Evolutionary conservation across 23 tunicate genomes (phyloP).

Genomic region (Trididemnum miniatum): DNA sequence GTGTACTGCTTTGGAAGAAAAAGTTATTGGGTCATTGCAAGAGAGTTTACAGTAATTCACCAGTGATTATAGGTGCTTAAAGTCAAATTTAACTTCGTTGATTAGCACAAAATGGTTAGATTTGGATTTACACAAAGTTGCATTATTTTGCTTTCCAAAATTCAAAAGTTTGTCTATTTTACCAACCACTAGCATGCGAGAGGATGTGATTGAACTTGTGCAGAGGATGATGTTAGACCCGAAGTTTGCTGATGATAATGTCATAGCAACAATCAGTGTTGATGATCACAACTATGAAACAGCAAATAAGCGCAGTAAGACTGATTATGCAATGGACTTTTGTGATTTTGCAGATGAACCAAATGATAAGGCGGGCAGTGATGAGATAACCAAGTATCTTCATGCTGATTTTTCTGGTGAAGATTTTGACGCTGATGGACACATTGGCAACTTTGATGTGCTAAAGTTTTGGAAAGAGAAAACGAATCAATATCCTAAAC

Average conservation of each 20-base stretch:
- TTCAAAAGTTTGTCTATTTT: constrained; percentile 19
- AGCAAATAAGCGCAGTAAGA: not conserved
- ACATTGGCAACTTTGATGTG: not conserved
- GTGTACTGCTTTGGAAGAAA: constrained; percentile 25
- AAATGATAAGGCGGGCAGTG: not conserved
- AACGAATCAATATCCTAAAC: not conserved
- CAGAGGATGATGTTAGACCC: not conserved
- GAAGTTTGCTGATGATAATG: not conserved
- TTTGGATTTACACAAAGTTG: not conserved
- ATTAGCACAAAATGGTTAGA: constrained; percentile 11
- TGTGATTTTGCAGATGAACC: constrained; percentile 5
- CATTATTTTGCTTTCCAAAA: constrained; percentile 18
- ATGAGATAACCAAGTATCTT: constrained; percentile 4
- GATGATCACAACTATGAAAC: not conserved
- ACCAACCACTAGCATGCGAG: too few relatives aligned
- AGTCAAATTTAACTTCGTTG: not conserved
- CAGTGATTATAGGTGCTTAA: not conserved
- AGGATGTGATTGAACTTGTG: not conserved
- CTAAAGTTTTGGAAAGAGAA: constrained; percentile 18
- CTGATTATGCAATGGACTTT: not conserved
- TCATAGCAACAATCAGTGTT: not conserved
- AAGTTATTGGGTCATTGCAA: constrained; percentile 20
- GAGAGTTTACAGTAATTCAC: too few relatives aligned
- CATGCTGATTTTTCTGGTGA: constrained; percentile 21
- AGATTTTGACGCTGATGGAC: not conserved